Evolutionary conservation across 2,797 vertebrate species (phyloP).

Genomic region (Anabacerthia variegaticeps): DNA sequence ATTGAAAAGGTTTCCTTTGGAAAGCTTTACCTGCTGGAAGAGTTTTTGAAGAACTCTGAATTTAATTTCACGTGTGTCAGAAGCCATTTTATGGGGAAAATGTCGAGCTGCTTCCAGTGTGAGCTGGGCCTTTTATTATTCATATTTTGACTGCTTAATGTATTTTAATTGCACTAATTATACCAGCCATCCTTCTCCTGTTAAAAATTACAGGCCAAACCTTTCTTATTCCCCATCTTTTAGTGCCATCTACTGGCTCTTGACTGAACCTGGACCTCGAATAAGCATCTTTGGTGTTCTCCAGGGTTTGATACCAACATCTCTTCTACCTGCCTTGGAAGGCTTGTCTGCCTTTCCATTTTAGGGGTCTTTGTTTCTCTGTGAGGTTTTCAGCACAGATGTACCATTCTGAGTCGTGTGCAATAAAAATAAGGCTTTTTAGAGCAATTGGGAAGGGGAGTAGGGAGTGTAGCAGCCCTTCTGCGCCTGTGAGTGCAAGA

Average conservation of each 20-base stretch:
- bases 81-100: background rate
- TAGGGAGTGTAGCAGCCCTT: background rate
- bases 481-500: background rate
- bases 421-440: background rate
- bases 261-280: background rate
- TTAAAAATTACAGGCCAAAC: background rate
- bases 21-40: background rate
- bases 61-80: background rate
- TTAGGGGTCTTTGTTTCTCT: background rate
- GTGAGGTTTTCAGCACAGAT: background rate
- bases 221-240: background rate
- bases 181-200: background rate
- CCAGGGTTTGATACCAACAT: background rate
- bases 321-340: background rate
- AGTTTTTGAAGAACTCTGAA: background rate
- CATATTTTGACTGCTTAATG: background rate
- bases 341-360: background rate
- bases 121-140: background rate
- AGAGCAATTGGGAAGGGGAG: background rate
- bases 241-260: conserved; percentile 10
- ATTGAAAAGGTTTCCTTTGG: background rate
- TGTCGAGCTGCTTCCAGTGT: background rate
- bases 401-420: background rate
- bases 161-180: background rate
- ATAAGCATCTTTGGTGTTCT: background rate